A percentile compares a stretch with the other conserved stretches of the same genome.
Conservation (phyloP, 2,888 invertebrate species). For the Mycogona germanica region DNA sequence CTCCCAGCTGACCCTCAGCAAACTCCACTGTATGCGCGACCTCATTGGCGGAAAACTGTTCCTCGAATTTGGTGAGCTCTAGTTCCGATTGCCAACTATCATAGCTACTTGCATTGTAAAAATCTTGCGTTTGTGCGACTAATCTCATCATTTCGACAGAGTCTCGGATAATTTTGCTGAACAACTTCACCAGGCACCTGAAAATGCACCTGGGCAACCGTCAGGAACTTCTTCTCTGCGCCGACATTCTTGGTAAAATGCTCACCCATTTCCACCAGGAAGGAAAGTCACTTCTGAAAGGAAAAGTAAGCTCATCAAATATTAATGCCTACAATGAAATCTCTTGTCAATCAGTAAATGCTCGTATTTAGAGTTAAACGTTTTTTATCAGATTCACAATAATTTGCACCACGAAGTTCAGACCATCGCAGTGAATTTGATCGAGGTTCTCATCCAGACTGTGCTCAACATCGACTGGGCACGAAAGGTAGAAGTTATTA, state of each 20-base stretch:
- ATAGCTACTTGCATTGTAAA: background rate
- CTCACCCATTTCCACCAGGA: conserved; percentile 48
- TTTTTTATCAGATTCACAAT: conserved; percentile 41
- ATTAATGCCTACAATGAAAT: conserved; percentile 1
- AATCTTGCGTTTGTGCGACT: background rate
- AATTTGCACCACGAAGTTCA: conserved; percentile 66
- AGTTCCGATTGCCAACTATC: background rate
- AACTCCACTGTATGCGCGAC: conserved; percentile 69
- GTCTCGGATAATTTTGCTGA: conserved; percentile 67
- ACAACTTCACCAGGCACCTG: conserved; percentile 72
- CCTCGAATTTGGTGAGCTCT: conserved; percentile 49
- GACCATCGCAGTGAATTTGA: conserved; percentile 60
- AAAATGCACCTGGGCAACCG: conserved; percentile 66
- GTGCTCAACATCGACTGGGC: conserved; percentile 69
- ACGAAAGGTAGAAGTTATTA: conserved; percentile 9
- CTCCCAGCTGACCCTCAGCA: conserved; percentile 59
- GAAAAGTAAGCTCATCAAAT: conserved; percentile 17
- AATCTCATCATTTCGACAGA: conserved; percentile 41
- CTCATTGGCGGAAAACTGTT: conserved; percentile 50
- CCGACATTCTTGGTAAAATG: conserved; percentile 76
- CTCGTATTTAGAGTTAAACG: background rate
- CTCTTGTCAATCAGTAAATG: background rate
- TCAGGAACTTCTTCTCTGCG: conserved; percentile 69
- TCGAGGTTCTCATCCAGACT: conserved; percentile 75
- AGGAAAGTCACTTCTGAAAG: conserved; percentile 32